phyloP scores from a whole-genome alignment of 2,888 invertebrate genomes.

The Deilephila porcellus region DNA sequence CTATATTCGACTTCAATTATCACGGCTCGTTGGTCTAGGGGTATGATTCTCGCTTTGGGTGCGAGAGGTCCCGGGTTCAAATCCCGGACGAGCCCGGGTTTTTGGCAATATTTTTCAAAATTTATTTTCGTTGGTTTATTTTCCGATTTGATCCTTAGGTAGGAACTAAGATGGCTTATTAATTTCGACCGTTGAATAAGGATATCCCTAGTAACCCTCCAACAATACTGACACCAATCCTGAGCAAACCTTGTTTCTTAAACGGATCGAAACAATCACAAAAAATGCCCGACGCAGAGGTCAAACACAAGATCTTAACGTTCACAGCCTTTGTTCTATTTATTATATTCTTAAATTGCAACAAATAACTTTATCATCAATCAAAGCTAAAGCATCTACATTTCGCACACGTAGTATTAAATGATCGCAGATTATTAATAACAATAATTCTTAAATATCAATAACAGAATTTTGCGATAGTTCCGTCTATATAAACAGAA shows the following conservation, averaged over 20 bases:
- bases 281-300: neutral
- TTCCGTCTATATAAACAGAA: no score
- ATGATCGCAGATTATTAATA: no score
- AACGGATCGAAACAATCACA: neutral
- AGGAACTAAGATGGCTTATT: no score
- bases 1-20: neutral
- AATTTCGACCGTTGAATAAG: no score
- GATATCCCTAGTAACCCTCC: neutral
- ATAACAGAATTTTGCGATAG: no score
- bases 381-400: neutral
- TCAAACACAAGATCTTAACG: neutral
- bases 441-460: no score
- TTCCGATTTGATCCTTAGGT: no score
- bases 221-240: neutral
- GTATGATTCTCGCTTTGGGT: slow-evolving; percentile 86
- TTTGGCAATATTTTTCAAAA: no score
- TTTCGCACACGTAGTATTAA: neutral
- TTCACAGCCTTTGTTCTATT: neutral
- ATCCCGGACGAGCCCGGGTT: slow-evolving; percentile 83
- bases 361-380: neutral
- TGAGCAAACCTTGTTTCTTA: neutral
- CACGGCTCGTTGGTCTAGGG: slow-evolving; percentile 85
- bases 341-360: neutral
- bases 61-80: slow-evolving; percentile 86
- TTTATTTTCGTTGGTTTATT: no score